Evolutionary conservation across 2,888 invertebrate species (phyloP).

Genomic region (Habroteleia sp.): DNA sequence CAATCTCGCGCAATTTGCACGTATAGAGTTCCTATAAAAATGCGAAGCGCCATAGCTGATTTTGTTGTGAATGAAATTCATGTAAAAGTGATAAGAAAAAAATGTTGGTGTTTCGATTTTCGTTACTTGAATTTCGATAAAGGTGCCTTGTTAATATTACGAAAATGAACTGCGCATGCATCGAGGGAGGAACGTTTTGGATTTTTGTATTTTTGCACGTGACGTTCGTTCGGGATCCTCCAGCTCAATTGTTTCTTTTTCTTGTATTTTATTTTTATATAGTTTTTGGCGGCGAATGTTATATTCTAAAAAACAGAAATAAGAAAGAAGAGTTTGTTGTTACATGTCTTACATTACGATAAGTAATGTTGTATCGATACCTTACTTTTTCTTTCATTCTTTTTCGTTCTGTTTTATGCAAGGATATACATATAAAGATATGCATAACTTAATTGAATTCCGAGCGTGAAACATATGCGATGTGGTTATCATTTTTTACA

Average conservation of each 20-base stretch:
- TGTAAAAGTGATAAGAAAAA: conserved; percentile 15
- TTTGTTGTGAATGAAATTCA: not conserved
- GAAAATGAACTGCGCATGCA: conserved; percentile 27
- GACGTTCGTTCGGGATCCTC: conserved; percentile 39
- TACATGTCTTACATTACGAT: conserved; percentile 40
- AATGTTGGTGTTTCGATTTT: conserved; percentile 17
- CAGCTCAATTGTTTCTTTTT: conserved; percentile 51
- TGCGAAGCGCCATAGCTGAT: conserved; percentile 11
- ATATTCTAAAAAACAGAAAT: conserved; percentile 6
- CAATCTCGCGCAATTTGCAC: conserved; percentile 52
- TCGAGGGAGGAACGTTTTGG: conserved; percentile 30
- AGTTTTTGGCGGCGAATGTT: conserved; percentile 35
- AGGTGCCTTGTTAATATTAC: conserved; percentile 58
- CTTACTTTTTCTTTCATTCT: conserved; percentile 15
- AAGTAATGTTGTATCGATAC: conserved; percentile 25
- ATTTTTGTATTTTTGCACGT: conserved; percentile 60
- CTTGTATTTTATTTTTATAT: conserved; percentile 41
- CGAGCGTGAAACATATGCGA: conserved; percentile 50
- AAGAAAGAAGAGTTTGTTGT: conserved; percentile 28
- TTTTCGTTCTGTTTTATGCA: conserved; percentile 44
- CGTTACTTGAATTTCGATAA: conserved; percentile 39
- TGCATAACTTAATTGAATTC: conserved; percentile 44
- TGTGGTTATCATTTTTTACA: conserved; percentile 61
- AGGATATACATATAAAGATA: conserved; percentile 14
- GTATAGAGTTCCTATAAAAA: conserved; percentile 52